Percentiles rank a stretch among this genome's conserved stretches.
phyloP scores from a whole-genome alignment of 2,113 vertebrate species.

The Tenrec ecaudatus region DNA sequence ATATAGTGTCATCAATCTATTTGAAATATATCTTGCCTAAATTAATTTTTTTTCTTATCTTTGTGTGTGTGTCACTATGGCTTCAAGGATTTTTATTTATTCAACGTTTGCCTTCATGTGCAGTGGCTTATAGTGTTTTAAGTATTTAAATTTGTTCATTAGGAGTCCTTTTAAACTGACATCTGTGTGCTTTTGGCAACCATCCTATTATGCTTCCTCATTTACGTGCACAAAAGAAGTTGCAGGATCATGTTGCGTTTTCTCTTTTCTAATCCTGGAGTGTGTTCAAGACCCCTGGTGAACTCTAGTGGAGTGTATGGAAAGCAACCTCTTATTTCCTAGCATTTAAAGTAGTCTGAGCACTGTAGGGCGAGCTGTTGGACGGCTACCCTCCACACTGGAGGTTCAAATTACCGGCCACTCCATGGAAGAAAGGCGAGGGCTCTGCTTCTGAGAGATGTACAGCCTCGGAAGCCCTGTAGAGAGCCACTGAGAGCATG shows the following conservation, averaged over 20 bases:
- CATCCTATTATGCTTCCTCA: background rate
- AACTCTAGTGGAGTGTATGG: background rate
- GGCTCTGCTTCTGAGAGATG: too few species aligned
- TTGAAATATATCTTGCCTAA: background rate
- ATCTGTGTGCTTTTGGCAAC: constrained; percentile 3
- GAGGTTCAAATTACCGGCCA: too few species aligned
- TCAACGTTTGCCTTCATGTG: background rate
- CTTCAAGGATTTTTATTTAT: background rate
- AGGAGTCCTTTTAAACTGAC: background rate
- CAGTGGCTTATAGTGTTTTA: background rate
- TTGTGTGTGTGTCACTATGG: background rate
- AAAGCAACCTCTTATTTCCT: background rate
- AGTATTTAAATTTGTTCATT: background rate
- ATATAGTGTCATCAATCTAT: background rate
- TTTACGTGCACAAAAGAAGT: background rate
- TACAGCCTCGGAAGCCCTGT: too few species aligned
- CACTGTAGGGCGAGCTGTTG: too few species aligned
- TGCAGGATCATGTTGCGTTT: background rate
- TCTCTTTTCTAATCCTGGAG: background rate
- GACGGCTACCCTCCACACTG: too few species aligned
- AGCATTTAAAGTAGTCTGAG: background rate
- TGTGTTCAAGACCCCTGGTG: background rate
- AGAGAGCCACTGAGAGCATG: too few species aligned
- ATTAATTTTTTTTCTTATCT: background rate
- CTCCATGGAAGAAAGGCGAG: too few species aligned